Percentiles rank a stretch among this genome's conserved stretches.
phyloP scores from a whole-genome alignment of 2,113 vertebrate genomes.

The Emydura subglobosa region DNA sequence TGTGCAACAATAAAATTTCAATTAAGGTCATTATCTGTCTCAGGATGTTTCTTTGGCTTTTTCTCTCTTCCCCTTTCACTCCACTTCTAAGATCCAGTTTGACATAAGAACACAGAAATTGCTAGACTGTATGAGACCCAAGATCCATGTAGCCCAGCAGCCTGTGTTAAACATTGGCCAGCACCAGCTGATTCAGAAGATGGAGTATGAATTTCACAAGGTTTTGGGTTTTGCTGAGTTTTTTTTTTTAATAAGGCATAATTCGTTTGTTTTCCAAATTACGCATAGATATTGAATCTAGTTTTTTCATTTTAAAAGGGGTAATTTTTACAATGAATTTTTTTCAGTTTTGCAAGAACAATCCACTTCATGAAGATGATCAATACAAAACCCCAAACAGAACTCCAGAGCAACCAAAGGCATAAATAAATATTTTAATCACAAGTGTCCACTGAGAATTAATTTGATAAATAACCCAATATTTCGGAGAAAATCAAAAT shows the following conservation, averaged over 20 bases:
- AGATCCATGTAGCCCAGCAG: neutral
- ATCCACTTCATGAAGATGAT: neutral
- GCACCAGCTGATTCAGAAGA: neutral
- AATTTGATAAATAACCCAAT: neutral
- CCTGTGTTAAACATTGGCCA: neutral
- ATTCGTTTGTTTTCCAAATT: neutral
- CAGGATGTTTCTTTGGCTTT: neutral
- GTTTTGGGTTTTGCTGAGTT: too few relatives aligned
- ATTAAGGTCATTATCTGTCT: neutral
- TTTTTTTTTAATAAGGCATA: neutral
- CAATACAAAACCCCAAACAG: too few relatives aligned
- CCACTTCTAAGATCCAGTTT: neutral
- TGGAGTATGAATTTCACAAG: too few relatives aligned
- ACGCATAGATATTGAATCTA: neutral
- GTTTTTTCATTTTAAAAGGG: neutral
- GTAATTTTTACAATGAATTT: neutral
- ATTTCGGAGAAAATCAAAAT: neutral
- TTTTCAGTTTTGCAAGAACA: neutral
- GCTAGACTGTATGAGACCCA: too few relatives aligned
- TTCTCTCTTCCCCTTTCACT: rapidly evolving
- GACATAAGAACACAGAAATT: neutral
- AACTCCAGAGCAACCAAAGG: neutral
- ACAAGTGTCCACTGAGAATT: neutral
- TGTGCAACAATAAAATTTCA: slow-evolving; percentile 25
- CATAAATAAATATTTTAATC: neutral